A percentile compares a stretch with the other conserved stretches of the same genome.
Conservation (phyloP, 2,888 invertebrate species). For the Drosophila demipolita region DNA sequence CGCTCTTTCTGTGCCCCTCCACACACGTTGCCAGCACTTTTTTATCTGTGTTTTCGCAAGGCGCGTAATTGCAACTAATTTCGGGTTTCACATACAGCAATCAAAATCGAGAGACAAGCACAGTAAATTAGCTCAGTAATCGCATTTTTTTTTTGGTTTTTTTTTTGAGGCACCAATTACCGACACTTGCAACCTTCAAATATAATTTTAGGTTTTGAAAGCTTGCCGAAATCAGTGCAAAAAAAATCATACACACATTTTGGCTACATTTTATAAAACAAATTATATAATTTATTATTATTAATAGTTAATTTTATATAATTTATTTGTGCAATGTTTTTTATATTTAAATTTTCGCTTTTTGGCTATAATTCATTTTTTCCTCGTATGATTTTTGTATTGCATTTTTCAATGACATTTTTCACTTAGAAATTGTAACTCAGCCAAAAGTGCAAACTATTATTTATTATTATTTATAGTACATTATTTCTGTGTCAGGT, state of each 20-base stretch:
- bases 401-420: slow-evolving; percentile 41
- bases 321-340: slow-evolving; percentile 25
- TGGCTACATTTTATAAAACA: background rate
- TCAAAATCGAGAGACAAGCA: slow-evolving; percentile 57
- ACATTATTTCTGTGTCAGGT: slow-evolving; percentile 24
- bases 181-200: slow-evolving; percentile 53
- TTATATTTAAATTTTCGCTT: slow-evolving; percentile 36
- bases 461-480: slow-evolving; percentile 7
- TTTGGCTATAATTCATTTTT: slow-evolving; percentile 11
- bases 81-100: slow-evolving; percentile 73
- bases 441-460: slow-evolving; percentile 7
- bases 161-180: slow-evolving; percentile 48
- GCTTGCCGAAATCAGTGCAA: slow-evolving; percentile 9
- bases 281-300: background rate
- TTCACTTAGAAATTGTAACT: background rate
- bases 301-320: slow-evolving; percentile 14
- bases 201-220: slow-evolving; percentile 26
- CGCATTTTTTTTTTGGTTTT: slow-evolving; percentile 22
- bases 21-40: slow-evolving; percentile 39
- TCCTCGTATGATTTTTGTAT: slow-evolving; percentile 1
- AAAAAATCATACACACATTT: slow-evolving; percentile 15
- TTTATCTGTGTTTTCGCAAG: slow-evolving; percentile 33
- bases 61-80: slow-evolving; percentile 75
- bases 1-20: background rate
- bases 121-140: slow-evolving; percentile 61